Conservation (phyloP, 1,140 invertebrate species). For the Halyomorpha halys region DNA sequence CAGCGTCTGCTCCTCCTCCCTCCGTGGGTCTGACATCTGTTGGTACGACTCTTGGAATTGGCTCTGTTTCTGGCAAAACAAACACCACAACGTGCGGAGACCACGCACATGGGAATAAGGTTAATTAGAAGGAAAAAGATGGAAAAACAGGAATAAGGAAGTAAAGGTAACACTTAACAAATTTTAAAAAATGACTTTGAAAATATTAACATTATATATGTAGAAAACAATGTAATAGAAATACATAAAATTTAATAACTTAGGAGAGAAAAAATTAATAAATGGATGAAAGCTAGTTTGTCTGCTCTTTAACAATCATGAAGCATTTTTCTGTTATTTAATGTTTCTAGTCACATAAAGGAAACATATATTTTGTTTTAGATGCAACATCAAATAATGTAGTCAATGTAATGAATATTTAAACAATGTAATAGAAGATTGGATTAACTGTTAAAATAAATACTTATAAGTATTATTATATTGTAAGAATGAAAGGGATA, state of each 20-base stretch:
- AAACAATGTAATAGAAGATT: no score
- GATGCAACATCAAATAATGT: no score
- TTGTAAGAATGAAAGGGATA: neutral
- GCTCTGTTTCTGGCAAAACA: conserved; percentile 46
- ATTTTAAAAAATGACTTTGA: neutral
- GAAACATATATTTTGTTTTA: no score
- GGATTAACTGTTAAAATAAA: no score
- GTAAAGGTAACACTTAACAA: neutral
- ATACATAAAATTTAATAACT: conserved; percentile 5
- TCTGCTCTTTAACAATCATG: no score
- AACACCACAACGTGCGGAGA: conserved; percentile 36
- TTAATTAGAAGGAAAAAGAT: conserved; percentile 2
- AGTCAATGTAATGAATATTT: no score
- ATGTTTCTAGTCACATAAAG: no score
- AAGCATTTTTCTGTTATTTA: no score
- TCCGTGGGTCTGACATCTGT: conserved; percentile 83
- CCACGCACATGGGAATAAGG: neutral
- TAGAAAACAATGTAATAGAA: neutral
- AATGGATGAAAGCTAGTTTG: no score
- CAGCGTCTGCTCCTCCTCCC: conserved; percentile 86
- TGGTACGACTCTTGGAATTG: conserved; percentile 38
- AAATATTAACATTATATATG: neutral
- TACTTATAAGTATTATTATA: no score
- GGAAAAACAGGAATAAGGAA: neutral
- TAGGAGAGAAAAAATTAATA: no score